Evolutionary conservation across 1,140 invertebrate genomes (phyloP), one percentile per base, ranked within the genome.

Genomic region (Temnothorax curvispinosus): DNA sequence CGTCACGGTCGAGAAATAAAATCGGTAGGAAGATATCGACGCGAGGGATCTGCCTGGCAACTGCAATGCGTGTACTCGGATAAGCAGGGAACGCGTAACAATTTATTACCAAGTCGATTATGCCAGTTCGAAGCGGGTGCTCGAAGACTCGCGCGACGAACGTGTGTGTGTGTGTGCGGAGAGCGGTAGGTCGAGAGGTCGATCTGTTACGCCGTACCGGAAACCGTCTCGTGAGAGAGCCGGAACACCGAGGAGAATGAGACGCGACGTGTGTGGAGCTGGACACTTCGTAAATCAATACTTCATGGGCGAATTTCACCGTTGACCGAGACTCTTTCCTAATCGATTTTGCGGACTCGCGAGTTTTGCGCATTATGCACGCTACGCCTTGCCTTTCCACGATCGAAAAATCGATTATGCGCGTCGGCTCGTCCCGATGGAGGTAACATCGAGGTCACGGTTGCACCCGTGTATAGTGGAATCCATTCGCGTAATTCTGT

Each of bases 391-490:
- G 13, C 38, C 50, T 44, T 67, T 81, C 13, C 60, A 44, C 44
- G 60, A 69, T 69, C 81, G 65, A 85, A 88, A 75, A 88, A 88
- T 86, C 54, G 56, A 86, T 88, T 78, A 86, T 85, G 84, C 75
- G n/a, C n/a, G 18, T 65, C 72, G 65, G 9, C 50, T 60, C 52
- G 67, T 74, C 27, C 18, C 21, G 21, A 3, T 35, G 69, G 56
- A 75, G 80, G 58, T 74, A 18, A 71, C 60, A 87, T 85, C 77
- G 86, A 76, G 72, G 86, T 87, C 81, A 85, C 81, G 86, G 86
- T 87, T 87, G 72, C 41, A 67, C 13, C 35, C 27, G 21, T 60
- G 21, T 60, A 21, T 60, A 15, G 54, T n/a, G 21, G 32, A 6
- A 35, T 41, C 21, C 32, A 27, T 27, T 74, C 56, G 56, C 18